Conservation (phyloP, 2,888 invertebrate species). For the Andrena fulva region DNA sequence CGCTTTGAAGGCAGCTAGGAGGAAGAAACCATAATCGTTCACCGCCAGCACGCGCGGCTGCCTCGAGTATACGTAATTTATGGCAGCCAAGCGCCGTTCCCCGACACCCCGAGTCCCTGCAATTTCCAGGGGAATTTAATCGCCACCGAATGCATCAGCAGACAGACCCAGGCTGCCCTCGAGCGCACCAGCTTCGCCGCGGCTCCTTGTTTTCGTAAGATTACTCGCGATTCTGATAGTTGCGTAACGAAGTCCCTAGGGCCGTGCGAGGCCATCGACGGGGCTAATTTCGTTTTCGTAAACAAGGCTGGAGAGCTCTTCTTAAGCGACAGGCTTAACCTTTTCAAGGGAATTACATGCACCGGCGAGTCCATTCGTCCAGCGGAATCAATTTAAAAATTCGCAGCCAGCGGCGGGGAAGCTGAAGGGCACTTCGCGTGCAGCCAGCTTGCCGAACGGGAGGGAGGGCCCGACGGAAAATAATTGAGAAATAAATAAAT, state of each 20-base stretch:
- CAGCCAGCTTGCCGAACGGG: conserved; percentile 11
- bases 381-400: conserved; percentile 52
- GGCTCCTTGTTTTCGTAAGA: not conserved
- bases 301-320: not conserved
- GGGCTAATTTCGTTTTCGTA: conserved; percentile 20
- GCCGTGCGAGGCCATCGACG: not conserved
- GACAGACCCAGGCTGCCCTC: not conserved
- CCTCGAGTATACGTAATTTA: conserved; percentile 54
- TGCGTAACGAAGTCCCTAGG: conserved; percentile 3
- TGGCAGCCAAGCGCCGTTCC: conserved; percentile 33
- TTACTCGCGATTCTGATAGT: no score
- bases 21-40: conserved; percentile 66
- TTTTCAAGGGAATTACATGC: conserved; percentile 42
- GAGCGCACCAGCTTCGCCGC: not conserved
- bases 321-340: not conserved
- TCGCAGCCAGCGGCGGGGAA: not conserved
- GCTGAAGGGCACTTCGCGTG: conserved; percentile 41
- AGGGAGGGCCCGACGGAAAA: conserved; percentile 62
- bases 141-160: conserved; percentile 16
- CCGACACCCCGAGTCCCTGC: conserved; percentile 13
- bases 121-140: conserved; percentile 50
- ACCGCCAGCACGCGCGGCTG: conserved; percentile 21
- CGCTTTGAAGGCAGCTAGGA: conserved; percentile 49
- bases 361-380: conserved; percentile 41
- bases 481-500: conserved; percentile 80